These are phyloP conservation scores for Torymus texanus DNA, from an alignment of 2,888 invertebrate species.

Conservation along the genomic window DNA sequence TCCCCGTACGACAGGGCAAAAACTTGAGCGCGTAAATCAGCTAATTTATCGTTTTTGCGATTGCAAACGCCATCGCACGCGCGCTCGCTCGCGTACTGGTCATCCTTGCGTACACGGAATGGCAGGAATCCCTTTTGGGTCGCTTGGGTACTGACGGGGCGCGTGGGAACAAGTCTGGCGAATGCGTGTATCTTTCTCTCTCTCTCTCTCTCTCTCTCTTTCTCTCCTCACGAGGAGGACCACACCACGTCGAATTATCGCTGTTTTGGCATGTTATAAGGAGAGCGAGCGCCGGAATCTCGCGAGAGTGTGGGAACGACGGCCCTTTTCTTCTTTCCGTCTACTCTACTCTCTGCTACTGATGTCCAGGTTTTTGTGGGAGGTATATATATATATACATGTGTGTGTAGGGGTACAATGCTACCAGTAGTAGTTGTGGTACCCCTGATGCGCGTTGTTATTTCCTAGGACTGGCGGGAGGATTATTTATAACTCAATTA, in stretches of 20 bases:
- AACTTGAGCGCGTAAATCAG: slow-evolving; percentile 69
- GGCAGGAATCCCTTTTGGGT: slow-evolving; percentile 68
- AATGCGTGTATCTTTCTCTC: slow-evolving; percentile 37
- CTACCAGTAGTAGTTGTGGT: too few species aligned
- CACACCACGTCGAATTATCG: slow-evolving; percentile 74
- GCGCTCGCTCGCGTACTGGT: too few species aligned
- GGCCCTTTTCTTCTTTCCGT: slow-evolving; percentile 54
- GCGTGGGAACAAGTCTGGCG: slow-evolving; percentile 72
- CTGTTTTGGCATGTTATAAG: slow-evolving; percentile 74
- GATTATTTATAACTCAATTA: slow-evolving; percentile 59
- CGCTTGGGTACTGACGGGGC: slow-evolving; percentile 9
- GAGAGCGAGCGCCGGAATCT: slow-evolving; percentile 69
- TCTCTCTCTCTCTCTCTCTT: too few species aligned
- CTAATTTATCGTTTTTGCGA: slow-evolving; percentile 74
- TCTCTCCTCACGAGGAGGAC: slow-evolving; percentile 59
- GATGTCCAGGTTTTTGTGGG: too few species aligned
- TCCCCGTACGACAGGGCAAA: neutral
- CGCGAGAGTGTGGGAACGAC: slow-evolving; percentile 71
- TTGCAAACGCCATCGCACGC: slow-evolving; percentile 59
- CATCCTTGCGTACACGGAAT: slow-evolving; percentile 62
- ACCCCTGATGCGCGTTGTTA: neutral
- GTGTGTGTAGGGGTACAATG: too few species aligned
- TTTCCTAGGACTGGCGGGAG: slow-evolving; percentile 37
- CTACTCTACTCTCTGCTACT: too few species aligned
- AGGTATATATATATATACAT: too few species aligned